Evolutionary conservation across 2,797 vertebrate species (phyloP).

Genomic region (Silurus lanzhouensis): DNA sequence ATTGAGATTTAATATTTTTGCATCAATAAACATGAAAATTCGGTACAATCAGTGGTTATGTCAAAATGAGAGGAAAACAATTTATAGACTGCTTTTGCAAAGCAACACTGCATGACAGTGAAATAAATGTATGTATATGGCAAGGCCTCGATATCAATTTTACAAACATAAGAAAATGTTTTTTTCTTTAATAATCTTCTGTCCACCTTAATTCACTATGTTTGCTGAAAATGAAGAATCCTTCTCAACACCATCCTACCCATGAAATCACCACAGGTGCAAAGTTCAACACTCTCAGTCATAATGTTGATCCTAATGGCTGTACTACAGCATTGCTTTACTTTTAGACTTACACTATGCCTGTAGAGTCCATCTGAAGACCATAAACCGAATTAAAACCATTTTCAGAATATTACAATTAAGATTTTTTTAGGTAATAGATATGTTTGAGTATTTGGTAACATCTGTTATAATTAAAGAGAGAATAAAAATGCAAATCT

Average conservation of each 20-base stretch:
- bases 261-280: conserved; percentile 24
- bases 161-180: conserved; percentile 62
- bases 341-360: background rate
- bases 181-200: conserved; percentile 46
- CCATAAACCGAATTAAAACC: background rate
- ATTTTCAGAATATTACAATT: conserved; percentile 17
- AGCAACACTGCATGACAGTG: conserved; percentile 73
- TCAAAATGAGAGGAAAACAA: conserved; percentile 78
- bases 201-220: conserved; percentile 10
- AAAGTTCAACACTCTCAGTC: conserved; percentile 8
- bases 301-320: background rate
- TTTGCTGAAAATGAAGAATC: conserved; percentile 21
- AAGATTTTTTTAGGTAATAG: background rate
- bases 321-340: conserved; percentile 26
- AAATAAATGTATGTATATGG: conserved; percentile 77
- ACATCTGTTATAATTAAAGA: conserved; percentile 58
- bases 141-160: conserved; percentile 61
- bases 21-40: conserved; percentile 78
- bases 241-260: conserved; percentile 1
- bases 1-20: conserved; percentile 86
- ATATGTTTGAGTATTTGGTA: conserved; percentile 20
- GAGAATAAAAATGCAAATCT: background rate
- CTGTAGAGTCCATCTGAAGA: background rate
- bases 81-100: conserved; percentile 70
- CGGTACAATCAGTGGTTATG: conserved; percentile 84